Evolutionary conservation across 2,113 vertebrate genomes (phyloP).

Genomic region (Scopus umbretta): DNA sequence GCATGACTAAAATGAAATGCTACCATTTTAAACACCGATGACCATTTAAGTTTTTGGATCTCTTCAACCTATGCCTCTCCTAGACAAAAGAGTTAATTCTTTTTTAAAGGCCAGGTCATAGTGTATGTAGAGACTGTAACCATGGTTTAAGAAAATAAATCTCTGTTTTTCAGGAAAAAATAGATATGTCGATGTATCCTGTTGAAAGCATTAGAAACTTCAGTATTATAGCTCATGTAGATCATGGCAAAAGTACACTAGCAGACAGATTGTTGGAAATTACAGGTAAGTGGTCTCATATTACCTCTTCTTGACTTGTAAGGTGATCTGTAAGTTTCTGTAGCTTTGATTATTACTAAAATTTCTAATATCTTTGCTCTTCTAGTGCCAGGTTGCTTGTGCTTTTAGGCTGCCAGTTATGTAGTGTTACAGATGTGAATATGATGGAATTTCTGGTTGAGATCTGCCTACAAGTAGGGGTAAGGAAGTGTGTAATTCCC

Average conservation of each 20-base stretch:
- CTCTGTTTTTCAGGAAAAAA: constrained; percentile 71
- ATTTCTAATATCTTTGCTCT: background rate
- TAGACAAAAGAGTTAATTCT: background rate
- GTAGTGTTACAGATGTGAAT: background rate
- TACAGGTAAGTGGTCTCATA: constrained; percentile 75
- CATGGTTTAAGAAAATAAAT: background rate
- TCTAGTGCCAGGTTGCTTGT: background rate
- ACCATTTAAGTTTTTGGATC: background rate
- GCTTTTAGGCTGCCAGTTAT: background rate
- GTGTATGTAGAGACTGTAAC: background rate
- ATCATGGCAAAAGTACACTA: constrained; percentile 97
- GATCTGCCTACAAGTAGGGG: accelerated
- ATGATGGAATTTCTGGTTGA: background rate
- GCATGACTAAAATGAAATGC: background rate
- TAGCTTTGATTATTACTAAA: background rate
- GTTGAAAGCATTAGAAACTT: constrained; percentile 91
- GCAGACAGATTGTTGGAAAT: constrained; percentile 93
- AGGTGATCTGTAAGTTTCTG: background rate
- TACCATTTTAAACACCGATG: background rate
- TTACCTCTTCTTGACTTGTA: background rate
- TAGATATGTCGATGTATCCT: constrained; percentile 84
- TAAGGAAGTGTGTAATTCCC: background rate
- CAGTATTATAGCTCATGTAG: constrained; percentile 95
- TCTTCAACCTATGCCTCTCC: background rate
- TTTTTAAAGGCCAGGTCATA: background rate